Percentiles rank a stretch among this genome's conserved stretches.
phyloP scores from a whole-genome alignment of 2,888 invertebrate species.

The Drosophila hawaiiensis region DNA sequence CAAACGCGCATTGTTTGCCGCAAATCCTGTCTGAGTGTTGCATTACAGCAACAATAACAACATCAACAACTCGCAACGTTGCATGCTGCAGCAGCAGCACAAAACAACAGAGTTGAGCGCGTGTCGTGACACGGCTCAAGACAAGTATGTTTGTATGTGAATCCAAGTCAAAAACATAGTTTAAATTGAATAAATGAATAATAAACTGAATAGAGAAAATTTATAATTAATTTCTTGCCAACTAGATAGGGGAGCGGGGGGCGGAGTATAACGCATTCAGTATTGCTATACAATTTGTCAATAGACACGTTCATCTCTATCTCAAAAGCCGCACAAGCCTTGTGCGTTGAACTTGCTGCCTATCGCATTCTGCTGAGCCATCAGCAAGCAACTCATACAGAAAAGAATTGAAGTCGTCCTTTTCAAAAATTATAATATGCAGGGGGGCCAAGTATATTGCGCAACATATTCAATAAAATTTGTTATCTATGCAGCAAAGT shows the following conservation, averaged over 20 bases:
- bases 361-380: slow-evolving; percentile 50
- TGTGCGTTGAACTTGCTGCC: slow-evolving; percentile 77
- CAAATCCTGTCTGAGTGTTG: slow-evolving; percentile 79
- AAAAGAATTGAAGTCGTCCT: background rate
- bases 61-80: slow-evolving; percentile 13
- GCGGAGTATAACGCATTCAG: no score
- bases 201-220: background rate
- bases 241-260: background rate
- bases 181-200: background rate
- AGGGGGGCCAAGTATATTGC: slow-evolving; percentile 11
- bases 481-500: slow-evolving; percentile 57
- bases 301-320: slow-evolving; percentile 21
- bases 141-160: background rate
- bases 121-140: slow-evolving; percentile 8
- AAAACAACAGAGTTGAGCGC: slow-evolving; percentile 9
- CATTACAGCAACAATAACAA: slow-evolving; percentile 38
- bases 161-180: background rate
- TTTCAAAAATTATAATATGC: slow-evolving; percentile 48
- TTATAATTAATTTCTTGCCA: background rate
- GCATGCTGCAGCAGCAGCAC: slow-evolving; percentile 15
- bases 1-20: slow-evolving; percentile 63
- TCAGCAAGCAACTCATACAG: slow-evolving; percentile 13
- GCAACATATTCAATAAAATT: slow-evolving; percentile 66
- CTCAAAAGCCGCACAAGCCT: slow-evolving; percentile 23
- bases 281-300: background rate